Conservation (phyloP, 2,113 vertebrate species). For the Pleuronectes platessa region DNA sequence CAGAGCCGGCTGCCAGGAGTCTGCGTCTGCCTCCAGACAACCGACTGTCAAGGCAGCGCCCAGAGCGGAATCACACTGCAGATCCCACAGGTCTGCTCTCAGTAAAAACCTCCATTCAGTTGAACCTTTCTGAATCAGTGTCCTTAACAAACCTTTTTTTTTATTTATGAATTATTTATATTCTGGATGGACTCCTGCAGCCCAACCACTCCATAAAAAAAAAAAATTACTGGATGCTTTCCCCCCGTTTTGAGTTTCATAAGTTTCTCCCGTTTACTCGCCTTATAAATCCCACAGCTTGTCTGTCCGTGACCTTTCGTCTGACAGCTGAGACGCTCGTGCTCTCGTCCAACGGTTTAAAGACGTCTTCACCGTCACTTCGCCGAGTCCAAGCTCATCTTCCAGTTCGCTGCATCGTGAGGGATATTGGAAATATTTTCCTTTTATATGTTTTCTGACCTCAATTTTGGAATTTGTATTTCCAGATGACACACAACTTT, state of each 20-base stretch:
- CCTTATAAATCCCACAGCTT: conserved; percentile 16
- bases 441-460: background rate
- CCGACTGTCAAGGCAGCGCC: conserved; percentile 50
- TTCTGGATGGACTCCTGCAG: conserved; percentile 17
- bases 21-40: conserved; percentile 50
- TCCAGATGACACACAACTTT: conserved; percentile 1
- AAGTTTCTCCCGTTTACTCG: conserved; percentile 13
- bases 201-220: conserved; percentile 1
- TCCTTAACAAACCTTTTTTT: conserved; percentile 5
- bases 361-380: background rate
- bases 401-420: background rate
- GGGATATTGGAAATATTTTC: background rate
- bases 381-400: background rate
- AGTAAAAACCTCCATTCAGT: background rate
- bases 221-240: conserved; percentile 9
- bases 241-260: conserved; percentile 17
- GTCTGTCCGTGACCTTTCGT: background rate
- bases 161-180: background rate
- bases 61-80: conserved; percentile 20
- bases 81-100: conserved; percentile 18
- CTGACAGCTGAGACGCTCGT: conserved; percentile 3
- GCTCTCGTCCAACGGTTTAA: background rate
- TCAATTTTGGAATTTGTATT: background rate
- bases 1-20: conserved; percentile 50
- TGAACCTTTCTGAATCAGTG: conserved; percentile 12